Evolutionary conservation across 2,113 vertebrate species (phyloP).

Genomic region (Ochotona princeps): DNA sequence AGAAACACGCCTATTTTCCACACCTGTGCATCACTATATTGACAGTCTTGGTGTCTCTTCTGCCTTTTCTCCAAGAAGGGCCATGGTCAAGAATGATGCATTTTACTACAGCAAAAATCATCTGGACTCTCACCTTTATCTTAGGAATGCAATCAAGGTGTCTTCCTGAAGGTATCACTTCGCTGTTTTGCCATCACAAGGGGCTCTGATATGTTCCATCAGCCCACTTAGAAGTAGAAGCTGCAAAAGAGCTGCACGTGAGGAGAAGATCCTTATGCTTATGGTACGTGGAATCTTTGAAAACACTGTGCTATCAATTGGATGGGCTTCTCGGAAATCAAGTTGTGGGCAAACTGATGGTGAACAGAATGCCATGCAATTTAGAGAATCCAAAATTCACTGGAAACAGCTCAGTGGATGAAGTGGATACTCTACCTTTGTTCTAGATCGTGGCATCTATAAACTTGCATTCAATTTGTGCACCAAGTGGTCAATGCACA

Average conservation of each 20-base stretch:
- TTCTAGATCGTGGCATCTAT: not conserved
- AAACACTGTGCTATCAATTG: not conserved
- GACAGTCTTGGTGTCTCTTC: not conserved
- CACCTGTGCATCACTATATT: not conserved
- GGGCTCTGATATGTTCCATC: not conserved
- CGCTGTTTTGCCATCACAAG: not conserved
- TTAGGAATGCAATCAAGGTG: not conserved
- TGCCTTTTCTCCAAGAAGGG: not conserved
- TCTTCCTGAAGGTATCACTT: not conserved
- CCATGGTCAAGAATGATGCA: not conserved
- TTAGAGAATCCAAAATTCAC: not conserved
- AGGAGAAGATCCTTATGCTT: fast-evolving
- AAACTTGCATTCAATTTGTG: not conserved
- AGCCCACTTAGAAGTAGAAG: not conserved
- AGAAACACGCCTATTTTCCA: not conserved
- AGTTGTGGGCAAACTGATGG: too few species aligned
- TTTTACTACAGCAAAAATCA: not conserved
- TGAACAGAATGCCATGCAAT: fast-evolving
- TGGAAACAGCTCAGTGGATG: not conserved
- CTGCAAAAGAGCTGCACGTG: not conserved
- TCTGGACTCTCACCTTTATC: not conserved
- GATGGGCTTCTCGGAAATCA: not conserved
- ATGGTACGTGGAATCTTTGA: not conserved
- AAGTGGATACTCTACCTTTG: not conserved
- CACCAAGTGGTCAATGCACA: not conserved